These are phyloP conservation scores for Amia ocellicauda DNA, from an alignment of 2,113 vertebrate species.

Conservation along the genomic window DNA sequence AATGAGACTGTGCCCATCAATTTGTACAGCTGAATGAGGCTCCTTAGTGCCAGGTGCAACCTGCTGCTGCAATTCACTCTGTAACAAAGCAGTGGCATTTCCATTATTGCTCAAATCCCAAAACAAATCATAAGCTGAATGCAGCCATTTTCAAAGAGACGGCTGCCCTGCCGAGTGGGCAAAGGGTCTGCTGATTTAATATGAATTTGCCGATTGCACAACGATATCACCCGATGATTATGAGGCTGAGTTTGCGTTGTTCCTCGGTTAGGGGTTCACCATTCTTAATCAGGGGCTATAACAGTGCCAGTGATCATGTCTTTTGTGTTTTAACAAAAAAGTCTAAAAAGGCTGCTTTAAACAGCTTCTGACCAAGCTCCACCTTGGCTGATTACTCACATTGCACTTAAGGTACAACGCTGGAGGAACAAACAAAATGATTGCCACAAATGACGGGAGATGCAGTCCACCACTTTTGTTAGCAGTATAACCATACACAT, in stretches of 20 bases:
- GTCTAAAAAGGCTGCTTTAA: background rate
- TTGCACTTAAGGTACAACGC: background rate
- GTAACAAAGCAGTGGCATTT: slow-evolving; percentile 23
- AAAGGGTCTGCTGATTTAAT: slow-evolving; percentile 24
- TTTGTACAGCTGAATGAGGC: slow-evolving; percentile 26
- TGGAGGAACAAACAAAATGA: background rate
- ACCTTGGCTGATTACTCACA: background rate
- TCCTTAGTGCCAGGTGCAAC: slow-evolving; percentile 20
- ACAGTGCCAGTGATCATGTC: background rate
- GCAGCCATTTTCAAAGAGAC: slow-evolving; percentile 7
- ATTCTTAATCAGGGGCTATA: slow-evolving; percentile 4
- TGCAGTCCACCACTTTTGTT: background rate
- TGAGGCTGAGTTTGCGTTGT: background rate
- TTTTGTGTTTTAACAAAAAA: background rate
- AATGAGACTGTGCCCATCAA: slow-evolving; percentile 27
- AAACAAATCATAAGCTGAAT: slow-evolving; percentile 30
- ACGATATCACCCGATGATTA: slow-evolving; percentile 27
- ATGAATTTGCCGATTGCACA: slow-evolving; percentile 17
- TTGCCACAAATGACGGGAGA: too few relatives aligned
- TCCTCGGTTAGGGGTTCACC: background rate
- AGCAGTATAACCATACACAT: slow-evolving; percentile 10
- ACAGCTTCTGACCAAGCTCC: background rate
- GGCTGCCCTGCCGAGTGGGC: background rate
- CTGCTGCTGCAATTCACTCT: slow-evolving; percentile 11
- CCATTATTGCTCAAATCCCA: slow-evolving; percentile 25